A percentile compares a stretch with the other conserved stretches of the same genome.
Conservation (phyloP, 2,888 invertebrate genomes). For the Calameuta filiformis region DNA sequence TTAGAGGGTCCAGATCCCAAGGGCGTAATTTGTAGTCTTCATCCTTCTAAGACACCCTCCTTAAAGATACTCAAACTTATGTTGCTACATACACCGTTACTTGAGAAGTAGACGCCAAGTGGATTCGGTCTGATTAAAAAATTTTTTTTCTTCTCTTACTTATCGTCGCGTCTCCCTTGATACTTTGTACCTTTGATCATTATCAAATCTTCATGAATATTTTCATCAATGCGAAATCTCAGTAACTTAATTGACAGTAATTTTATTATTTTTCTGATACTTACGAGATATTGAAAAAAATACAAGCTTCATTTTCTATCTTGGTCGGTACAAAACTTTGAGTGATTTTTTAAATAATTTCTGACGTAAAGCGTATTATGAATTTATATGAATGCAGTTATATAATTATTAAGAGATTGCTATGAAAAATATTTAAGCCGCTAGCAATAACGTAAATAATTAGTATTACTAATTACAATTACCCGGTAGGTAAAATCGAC, state of each 20-base stretch:
- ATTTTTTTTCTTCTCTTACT: neutral
- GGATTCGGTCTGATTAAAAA: neutral
- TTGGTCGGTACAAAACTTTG: too few species aligned
- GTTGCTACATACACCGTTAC: neutral
- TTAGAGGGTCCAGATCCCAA: neutral
- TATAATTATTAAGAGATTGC: too few species aligned
- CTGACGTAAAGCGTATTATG: too few species aligned
- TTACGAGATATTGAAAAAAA: neutral
- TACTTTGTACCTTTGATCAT: neutral
- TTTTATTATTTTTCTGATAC: neutral
- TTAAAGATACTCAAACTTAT: neutral
- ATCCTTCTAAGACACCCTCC: neutral
- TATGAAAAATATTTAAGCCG: too few species aligned
- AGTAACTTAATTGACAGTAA: too few species aligned
- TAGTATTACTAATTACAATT: neutral
- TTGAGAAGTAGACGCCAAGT: neutral
- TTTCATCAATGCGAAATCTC: too few species aligned
- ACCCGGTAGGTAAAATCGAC: neutral
- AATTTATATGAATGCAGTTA: too few species aligned
- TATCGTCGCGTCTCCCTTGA: too few species aligned
- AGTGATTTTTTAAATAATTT: too few species aligned
- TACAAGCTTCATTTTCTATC: too few species aligned
- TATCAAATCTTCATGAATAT: neutral
- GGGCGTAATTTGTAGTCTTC: neutral
- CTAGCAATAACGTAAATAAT: neutral